Evolutionary conservation across 1,140 invertebrate species (phyloP).

Genomic region (Aphidius gifuensis): DNA sequence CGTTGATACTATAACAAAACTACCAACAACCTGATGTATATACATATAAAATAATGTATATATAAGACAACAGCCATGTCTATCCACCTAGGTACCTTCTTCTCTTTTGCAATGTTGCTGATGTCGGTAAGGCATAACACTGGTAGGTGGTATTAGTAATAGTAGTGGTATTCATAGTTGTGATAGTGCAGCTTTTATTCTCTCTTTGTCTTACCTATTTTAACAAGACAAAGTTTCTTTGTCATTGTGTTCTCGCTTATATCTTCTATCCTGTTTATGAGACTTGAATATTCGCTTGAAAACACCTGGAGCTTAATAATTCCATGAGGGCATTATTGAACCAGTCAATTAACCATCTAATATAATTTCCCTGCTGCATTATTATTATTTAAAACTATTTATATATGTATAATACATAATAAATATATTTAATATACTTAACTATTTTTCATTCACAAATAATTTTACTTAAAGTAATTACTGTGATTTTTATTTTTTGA

Average conservation of each 20-base stretch:
- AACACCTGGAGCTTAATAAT: slow-evolving; percentile 45
- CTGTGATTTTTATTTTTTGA: too few species aligned
- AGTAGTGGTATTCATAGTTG: too few species aligned
- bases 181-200: too few species aligned
- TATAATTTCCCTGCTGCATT: slow-evolving; percentile 22
- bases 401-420: neutral
- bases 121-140: neutral
- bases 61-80: too few species aligned
- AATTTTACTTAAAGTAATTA: too few species aligned
- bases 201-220: too few species aligned
- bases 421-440: too few species aligned
- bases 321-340: slow-evolving; percentile 39
- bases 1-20: slow-evolving; percentile 35
- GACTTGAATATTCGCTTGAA: slow-evolving; percentile 40
- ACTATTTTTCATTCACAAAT: neutral
- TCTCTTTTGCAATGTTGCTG: neutral
- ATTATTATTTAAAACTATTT: slow-evolving; percentile 6
- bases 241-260: too few species aligned
- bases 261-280: slow-evolving; percentile 34
- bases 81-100: neutral
- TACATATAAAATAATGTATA: too few species aligned
- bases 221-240: too few species aligned
- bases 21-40: slow-evolving; percentile 25
- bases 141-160: too few species aligned
- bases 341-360: slow-evolving; percentile 40